phyloP scores from a whole-genome alignment of 2,797 vertebrate species.

The Hypotaenidia philippensis region DNA sequence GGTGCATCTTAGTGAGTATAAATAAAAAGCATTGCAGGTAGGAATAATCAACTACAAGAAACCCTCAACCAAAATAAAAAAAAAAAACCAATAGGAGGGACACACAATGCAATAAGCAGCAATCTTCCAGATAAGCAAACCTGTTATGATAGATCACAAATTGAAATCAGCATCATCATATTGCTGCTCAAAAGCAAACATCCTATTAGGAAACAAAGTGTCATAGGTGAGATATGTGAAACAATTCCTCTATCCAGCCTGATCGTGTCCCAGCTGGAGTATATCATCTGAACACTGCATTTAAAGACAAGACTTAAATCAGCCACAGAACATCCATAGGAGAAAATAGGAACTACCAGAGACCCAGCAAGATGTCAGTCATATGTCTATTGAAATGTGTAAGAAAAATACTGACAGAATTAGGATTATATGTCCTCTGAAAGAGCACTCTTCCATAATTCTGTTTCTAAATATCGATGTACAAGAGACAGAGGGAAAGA shows the following conservation, averaged over 20 bases:
- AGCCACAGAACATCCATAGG: fast-evolving
- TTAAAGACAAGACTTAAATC: background rate
- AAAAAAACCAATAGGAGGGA: fast-evolving
- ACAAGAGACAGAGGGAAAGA: background rate
- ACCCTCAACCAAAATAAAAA: no score
- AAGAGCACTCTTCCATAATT: background rate
- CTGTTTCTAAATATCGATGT: background rate
- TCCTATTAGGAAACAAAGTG: background rate
- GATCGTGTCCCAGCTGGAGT: background rate
- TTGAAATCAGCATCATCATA: background rate
- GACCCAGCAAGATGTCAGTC: background rate
- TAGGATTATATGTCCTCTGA: background rate
- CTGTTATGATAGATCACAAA: background rate
- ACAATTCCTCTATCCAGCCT: background rate
- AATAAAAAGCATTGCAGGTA: background rate
- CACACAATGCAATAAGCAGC: background rate
- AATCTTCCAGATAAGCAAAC: background rate
- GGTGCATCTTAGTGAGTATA: background rate
- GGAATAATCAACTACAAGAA: background rate
- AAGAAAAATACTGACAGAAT: background rate
- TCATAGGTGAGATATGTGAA: background rate
- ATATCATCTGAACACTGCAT: background rate
- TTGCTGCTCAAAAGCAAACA: background rate
- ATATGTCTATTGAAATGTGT: background rate
- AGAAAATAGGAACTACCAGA: background rate